These are phyloP conservation scores for Drosophila nr. medialis DNA, from an alignment of 2,888 invertebrate genomes.

Conservation along the genomic window DNA sequence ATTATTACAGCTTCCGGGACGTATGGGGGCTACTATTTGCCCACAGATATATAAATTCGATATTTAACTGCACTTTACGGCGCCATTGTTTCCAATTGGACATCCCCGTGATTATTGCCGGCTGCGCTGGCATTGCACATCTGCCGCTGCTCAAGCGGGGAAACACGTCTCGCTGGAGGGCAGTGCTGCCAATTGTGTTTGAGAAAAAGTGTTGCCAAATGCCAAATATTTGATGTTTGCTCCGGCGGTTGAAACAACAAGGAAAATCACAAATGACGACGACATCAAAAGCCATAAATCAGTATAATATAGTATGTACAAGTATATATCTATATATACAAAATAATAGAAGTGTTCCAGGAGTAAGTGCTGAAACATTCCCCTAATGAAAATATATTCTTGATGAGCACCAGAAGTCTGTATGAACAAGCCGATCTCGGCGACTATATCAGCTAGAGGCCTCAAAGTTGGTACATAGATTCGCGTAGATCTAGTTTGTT, in stretches of 20 bases:
- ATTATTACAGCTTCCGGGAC: not conserved
- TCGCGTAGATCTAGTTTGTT: not conserved
- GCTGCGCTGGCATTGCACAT: conserved; percentile 4
- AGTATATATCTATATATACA: not conserved
- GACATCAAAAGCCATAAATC: not conserved
- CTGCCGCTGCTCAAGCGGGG: not conserved
- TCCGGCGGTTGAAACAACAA: too few species aligned
- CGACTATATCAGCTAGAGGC: not conserved
- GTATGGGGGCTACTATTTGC: not conserved
- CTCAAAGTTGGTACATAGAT: not conserved
- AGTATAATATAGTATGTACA: too few species aligned
- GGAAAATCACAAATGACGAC: not conserved
- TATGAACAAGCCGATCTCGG: not conserved
- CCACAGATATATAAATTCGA: not conserved
- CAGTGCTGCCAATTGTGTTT: not conserved
- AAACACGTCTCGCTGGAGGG: not conserved
- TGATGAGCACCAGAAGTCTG: not conserved
- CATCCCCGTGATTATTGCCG: conserved; percentile 23
- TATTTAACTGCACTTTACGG: not conserved
- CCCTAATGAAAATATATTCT: not conserved
- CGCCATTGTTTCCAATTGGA: conserved; percentile 20
- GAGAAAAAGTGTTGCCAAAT: not conserved
- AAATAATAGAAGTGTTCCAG: not conserved
- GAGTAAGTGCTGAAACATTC: not conserved
- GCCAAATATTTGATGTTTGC: not conserved